phyloP scores from a whole-genome alignment of 2,888 invertebrate species.

The Nomada flava region DNA sequence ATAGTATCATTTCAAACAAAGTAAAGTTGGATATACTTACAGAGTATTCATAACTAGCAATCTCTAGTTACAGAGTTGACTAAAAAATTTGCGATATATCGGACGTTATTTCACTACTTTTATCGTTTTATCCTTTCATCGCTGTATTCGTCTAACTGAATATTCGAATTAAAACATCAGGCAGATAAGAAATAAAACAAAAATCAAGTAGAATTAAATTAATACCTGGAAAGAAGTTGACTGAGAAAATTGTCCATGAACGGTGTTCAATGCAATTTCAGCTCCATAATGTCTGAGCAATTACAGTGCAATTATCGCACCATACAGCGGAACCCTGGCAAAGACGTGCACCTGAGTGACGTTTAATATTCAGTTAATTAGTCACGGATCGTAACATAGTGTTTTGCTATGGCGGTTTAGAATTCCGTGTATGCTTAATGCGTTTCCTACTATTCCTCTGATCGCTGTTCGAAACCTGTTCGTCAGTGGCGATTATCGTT shows the following conservation, averaged over 20 bases:
- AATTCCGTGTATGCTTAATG: not conserved
- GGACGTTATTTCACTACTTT: too few species aligned
- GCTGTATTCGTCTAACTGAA: too few species aligned
- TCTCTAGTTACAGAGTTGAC: too few species aligned
- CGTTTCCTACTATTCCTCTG: not conserved
- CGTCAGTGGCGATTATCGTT: slow-evolving; percentile 9
- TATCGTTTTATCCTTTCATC: too few species aligned
- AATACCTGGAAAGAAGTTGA: not conserved
- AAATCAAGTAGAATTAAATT: not conserved
- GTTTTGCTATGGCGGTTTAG: not conserved
- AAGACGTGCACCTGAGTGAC: not conserved
- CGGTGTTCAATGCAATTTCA: not conserved
- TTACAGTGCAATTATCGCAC: not conserved
- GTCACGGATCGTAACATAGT: slow-evolving; percentile 7
- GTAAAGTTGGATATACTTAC: too few species aligned
- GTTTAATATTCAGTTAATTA: slow-evolving; percentile 31
- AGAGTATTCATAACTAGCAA: too few species aligned
- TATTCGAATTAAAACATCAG: too few species aligned
- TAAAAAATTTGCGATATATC: too few species aligned
- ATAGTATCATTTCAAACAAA: too few species aligned
- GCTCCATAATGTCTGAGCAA: not conserved
- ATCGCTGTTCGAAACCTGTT: slow-evolving; percentile 7
- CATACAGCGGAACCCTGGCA: not conserved
- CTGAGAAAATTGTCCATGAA: not conserved
- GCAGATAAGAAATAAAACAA: too few species aligned